Percentiles rank a stretch among this genome's conserved stretches.
Conservation (phyloP, 35 echinoderm and acorn worm species). For the Anneissia japonica region DNA sequence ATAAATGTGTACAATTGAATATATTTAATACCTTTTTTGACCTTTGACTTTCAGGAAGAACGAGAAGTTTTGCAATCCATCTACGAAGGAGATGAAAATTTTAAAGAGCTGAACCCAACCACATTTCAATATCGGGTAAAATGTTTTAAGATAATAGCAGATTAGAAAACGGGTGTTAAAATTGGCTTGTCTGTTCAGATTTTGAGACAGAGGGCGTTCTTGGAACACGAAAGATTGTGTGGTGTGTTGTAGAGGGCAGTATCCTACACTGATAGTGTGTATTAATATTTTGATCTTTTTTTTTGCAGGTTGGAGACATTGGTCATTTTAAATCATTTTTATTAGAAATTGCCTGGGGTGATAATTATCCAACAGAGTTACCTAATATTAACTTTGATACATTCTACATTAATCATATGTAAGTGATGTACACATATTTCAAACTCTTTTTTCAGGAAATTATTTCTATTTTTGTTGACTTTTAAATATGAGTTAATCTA, state of each 20-base stretch:
- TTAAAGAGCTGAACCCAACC: constrained; percentile 59
- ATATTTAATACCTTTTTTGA: not conserved
- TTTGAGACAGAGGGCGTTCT: too few species aligned
- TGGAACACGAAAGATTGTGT: too few species aligned
- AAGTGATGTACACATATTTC: too few species aligned
- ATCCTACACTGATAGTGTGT: too few species aligned
- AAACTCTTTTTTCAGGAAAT: not conserved
- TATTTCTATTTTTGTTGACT: not conserved
- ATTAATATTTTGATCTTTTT: too few species aligned
- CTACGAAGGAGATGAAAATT: constrained; percentile 87
- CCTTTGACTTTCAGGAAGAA: constrained; percentile 75
- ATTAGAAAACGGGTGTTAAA: too few species aligned
- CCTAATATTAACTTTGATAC: constrained; percentile 67
- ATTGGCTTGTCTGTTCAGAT: too few species aligned
- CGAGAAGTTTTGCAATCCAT: constrained; percentile 79
- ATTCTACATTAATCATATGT: constrained; percentile 98
- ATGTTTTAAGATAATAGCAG: too few species aligned
- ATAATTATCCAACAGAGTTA: constrained; percentile 61
- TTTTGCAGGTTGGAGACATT: constrained; percentile 64
- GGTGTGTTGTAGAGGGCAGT: too few species aligned
- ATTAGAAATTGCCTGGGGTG: constrained; percentile 61
- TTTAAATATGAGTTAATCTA: too few species aligned
- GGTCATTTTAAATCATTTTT: constrained; percentile 78
- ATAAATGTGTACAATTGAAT: too few species aligned
- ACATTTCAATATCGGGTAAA: constrained; percentile 88